Evolutionary conservation across 2,888 invertebrate species (phyloP), one percentile per base, ranked within the genome.

Genomic region (Agrotis clavis): DNA sequence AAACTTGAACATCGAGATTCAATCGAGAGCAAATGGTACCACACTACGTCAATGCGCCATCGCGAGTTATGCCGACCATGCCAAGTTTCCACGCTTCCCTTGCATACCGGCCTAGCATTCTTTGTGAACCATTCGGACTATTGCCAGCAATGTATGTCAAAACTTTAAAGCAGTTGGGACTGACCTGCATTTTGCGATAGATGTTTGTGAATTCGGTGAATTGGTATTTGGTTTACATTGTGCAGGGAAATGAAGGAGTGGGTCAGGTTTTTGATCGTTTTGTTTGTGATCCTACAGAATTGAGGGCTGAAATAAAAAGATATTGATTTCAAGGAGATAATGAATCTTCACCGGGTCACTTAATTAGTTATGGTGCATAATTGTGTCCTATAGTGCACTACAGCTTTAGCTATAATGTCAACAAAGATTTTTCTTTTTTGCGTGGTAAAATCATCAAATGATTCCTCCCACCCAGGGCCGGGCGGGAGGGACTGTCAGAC

Each of bases 1-100:
- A 3, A 73, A 69, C 59, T 57, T 66, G 25, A 47, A 25, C 30
- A 56, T 71, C 72, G 69, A 82, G 71, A 68, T 66, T 50, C 41
- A 71, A 80, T 74, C 76, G 73, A 79, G 77, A 50, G 59, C 64
- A 62, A 64, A 5, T 48, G 65, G 82, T 84, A 82, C 18, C 50
- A 19, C 41, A 75, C 35, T 73, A 70, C 83, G 69, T 77, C 81
- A 84, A 82, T 84, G 84, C 84, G 84, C 68, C 84, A 81, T 65
- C 18, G 63, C 30, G 30, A 35, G 63, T 47, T 70, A 84, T 84
- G 63, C 60, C n/a, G 4, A 71, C 78, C 66, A 83, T 83, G 75
- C 66, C 72, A 67, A 79, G 68, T 75, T 60, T 64, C 68, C 76
- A 62, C 72, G 76, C 82, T 67, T 81, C 67, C 82, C 74, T 71